Evolutionary conservation across 2,888 invertebrate species (phyloP), one percentile per base, ranked within the genome.

Genomic region (Xestia ashworthii): DNA sequence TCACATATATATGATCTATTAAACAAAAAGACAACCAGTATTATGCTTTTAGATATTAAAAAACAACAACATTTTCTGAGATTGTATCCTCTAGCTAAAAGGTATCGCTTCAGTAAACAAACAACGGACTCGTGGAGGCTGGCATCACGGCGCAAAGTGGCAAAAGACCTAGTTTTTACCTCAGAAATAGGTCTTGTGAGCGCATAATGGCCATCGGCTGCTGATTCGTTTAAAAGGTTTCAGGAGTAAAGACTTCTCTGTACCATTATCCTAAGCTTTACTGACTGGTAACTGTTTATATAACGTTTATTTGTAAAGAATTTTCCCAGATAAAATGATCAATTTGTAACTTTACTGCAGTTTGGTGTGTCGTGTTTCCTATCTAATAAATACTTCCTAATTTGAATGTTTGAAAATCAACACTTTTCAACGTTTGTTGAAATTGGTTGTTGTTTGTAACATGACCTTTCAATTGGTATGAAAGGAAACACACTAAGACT

Each of bases 181-280:
- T 86, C 82, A 88, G 81, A 90, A 89, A 89, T 88, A 86, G 87
- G 88, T 87, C 88, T 88, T 89, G 84, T 76, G 66, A 88, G 78
- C 86, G 80, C 83, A 88, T 89, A 90, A 92, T 90, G 87, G 88
- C 89, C 85, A 89, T 90, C 89, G 84, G 76, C 76, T 86, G 80
- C 84, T 88, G 88, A 90, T 91, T 89, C 88, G 85, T 91, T 90
- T 90, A 91, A 92, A 91, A 91, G 90, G 89, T 89, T 91, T 90
- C 81, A 82, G 81, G 83, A 82, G 89, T 90, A 88, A 90, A 89
- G 84, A 81, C 77, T 82, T 84, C 78, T 83, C 75, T 77, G 79
- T 81, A 74, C 72, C 72, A 70, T 84, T 70, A 80, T 73, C 85
- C 71, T 81, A 69, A 83, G 81, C 67, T 83, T 82, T 79, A 82